A percentile compares a stretch with the other conserved stretches of the same genome.
Evolutionary conservation across 23 tunicate genomes (phyloP).

Genomic region (Phallusia fumigata): DNA sequence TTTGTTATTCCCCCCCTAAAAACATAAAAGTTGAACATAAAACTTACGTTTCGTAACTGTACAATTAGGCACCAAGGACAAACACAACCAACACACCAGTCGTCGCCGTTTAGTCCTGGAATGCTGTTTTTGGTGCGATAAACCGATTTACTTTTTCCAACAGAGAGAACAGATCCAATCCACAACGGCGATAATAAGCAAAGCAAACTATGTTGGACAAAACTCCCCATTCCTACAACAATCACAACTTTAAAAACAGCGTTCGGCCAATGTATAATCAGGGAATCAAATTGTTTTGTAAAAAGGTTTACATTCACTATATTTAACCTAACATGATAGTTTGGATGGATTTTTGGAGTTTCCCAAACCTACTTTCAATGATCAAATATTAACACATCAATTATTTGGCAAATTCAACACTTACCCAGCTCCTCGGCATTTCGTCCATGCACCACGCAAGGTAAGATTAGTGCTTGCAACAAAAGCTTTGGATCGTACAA

Average conservation of each 20-base stretch:
- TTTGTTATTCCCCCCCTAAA: too few relatives aligned
- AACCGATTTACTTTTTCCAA: conserved; percentile 60
- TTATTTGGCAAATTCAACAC: background rate
- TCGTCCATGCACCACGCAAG: conserved; percentile 62
- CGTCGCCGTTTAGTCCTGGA: conserved; percentile 71
- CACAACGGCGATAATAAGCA: conserved; percentile 66
- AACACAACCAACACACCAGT: conserved; percentile 54
- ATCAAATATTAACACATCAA: too few relatives aligned
- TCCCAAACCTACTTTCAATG: too few relatives aligned
- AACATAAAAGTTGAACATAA: background rate
- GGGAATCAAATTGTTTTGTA: too few relatives aligned
- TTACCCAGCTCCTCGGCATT: conserved; percentile 70
- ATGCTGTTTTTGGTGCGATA: conserved; percentile 64
- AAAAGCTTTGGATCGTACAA: conserved; percentile 37
- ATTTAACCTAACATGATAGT: too few relatives aligned
- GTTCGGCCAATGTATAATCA: too few relatives aligned
- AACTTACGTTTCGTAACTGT: conserved; percentile 69
- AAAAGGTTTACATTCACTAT: too few relatives aligned
- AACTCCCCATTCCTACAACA: conserved; percentile 33
- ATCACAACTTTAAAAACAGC: too few relatives aligned
- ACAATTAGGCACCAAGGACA: conserved; percentile 62
- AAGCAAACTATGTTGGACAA: conserved; percentile 24
- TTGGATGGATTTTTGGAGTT: too few relatives aligned
- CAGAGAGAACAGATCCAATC: conserved; percentile 52
- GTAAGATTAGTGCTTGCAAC: conserved; percentile 41